phyloP scores from a whole-genome alignment of 2,797 vertebrate species.

The Natrix natrix region DNA sequence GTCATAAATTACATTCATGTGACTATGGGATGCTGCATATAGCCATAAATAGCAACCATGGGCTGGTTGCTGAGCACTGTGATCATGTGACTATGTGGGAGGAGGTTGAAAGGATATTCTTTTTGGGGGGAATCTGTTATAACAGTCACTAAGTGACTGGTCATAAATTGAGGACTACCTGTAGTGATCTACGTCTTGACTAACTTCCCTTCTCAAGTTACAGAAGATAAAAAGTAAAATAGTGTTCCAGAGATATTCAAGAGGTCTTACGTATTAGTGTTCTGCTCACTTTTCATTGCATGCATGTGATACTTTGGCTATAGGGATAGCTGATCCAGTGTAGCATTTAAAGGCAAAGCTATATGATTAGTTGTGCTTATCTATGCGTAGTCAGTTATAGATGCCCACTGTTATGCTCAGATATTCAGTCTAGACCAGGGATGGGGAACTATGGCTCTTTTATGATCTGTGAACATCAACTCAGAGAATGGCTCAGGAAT shows the following conservation, averaged over 20 bases:
- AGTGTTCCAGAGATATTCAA: neutral
- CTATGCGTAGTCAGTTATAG: neutral
- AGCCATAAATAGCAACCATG: neutral
- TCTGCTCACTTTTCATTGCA: neutral
- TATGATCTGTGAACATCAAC: neutral
- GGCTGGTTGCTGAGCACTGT: neutral
- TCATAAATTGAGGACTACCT: neutral
- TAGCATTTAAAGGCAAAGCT: neutral
- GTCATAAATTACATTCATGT: neutral
- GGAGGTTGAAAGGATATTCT: neutral
- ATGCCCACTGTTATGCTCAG: neutral
- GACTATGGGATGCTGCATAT: neutral
- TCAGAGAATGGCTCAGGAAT: neutral
- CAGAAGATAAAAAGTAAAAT: neutral
- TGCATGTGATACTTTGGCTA: neutral
- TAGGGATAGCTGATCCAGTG: neutral
- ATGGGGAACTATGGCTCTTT: neutral
- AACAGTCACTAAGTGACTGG: neutral
- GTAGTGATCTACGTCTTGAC: neutral
- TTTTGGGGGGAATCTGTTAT: neutral
- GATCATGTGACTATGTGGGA: no score
- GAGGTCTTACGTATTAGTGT: neutral
- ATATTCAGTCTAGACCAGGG: neutral
- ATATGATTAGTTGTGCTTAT: neutral
- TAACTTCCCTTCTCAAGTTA: neutral